Base-by-base conservation (phyloP, 2,888 invertebrate genomes). In the Drosophila ustulata region DNA sequence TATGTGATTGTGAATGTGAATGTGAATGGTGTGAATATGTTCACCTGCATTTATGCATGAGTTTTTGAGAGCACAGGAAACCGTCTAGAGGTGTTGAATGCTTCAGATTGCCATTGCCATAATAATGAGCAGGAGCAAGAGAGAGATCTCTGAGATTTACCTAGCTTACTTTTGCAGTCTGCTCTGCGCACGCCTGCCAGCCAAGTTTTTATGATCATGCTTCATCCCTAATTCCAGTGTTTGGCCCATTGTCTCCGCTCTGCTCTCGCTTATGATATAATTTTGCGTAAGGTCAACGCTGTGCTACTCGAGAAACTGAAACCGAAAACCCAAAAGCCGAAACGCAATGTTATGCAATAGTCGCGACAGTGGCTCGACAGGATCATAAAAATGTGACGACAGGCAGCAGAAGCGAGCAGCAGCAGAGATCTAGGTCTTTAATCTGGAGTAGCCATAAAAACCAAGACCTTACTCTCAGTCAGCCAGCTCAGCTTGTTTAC, bases 341-440 rank as follows among this genome's bases (percentile, higher is more conserved):
- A 75, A 85, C 82, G 88, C 78, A 88, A 88, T 88, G 73, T 88
- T 88, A 88, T 88, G 89, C 82, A 88, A 88, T 71, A 82, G 53
- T 25, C 34, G 50, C 18, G 53, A 71, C 71, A 45, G 61, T 59
- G 56, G 74, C 69, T 65, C 13, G 61, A 49, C 73, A 45, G 56
- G 62, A 59, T 61, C 82, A 71, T 78, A 86, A 81, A 88, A 75
- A 53, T 66, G 13, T 1, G 55, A 59, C 39, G 11, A 52, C 51
- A 75, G 65, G 47, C 65, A 66, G 23, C 45, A 37, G 39, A n/a
- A 49, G 13, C 39, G 18, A 26, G 28, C 23, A 7, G 41, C 39
- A 39, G 39, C 39, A 49, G 26, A 49, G 63, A 71, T 81, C 71
- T 76, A 63, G 78, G 59, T 65, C 65, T 62, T 45, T 58, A 55